These are phyloP conservation scores for Microcebus tavaratra DNA, from an alignment of 2,113 vertebrate species.

Conservation along the genomic window DNA sequence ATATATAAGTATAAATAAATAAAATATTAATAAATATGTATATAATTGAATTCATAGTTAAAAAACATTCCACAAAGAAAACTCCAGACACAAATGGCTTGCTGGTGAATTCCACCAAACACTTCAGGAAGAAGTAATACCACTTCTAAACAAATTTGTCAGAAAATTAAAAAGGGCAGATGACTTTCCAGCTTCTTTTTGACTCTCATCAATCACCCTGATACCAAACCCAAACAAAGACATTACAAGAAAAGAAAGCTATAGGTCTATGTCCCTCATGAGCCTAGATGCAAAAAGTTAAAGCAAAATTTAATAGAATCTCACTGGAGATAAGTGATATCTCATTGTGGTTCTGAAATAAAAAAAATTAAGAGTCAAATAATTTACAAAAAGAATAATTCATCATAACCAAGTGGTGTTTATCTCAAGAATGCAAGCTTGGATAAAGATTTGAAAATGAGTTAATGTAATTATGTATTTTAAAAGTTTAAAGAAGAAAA, in stretches of 20 bases:
- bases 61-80: neutral
- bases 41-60: neutral
- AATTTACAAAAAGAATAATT: neutral
- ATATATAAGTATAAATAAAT: neutral
- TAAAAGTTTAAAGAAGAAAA: neutral
- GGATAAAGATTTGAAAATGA: neutral
- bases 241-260: neutral
- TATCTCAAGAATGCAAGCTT: neutral
- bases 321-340: no score
- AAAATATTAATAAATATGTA: neutral
- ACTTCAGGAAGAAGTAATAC: neutral
- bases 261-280: neutral
- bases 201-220: neutral
- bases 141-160: neutral
- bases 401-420: accelerated
- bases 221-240: neutral
- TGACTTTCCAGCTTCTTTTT: neutral
- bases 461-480: neutral
- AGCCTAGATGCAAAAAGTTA: neutral
- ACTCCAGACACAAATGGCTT: neutral
- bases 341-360: no score
- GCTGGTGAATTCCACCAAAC: neutral
- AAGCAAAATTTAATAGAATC: neutral
- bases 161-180: neutral
- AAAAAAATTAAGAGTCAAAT: neutral